phyloP scores from a whole-genome alignment of 1,140 invertebrate genomes.

The Heliconius himera region DNA sequence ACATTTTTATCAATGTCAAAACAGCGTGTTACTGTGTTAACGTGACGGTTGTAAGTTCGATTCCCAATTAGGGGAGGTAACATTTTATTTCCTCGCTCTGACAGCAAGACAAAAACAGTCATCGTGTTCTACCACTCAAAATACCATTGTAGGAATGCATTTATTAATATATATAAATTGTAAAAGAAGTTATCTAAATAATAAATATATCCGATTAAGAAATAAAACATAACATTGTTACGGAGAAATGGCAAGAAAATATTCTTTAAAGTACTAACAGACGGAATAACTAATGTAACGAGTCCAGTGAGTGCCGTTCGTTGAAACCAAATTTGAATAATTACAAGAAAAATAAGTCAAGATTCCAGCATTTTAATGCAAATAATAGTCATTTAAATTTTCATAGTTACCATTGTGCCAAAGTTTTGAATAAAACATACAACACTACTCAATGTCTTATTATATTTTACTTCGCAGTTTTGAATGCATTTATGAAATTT shows the following conservation, averaged over 20 bases:
- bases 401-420: slow-evolving; percentile 24
- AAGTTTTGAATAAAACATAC: slow-evolving; percentile 39
- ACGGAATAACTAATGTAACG: slow-evolving; percentile 10
- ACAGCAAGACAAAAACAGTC: too few relatives aligned
- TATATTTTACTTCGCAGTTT: not conserved
- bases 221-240: not conserved
- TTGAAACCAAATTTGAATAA: slow-evolving; percentile 32
- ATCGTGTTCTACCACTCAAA: too few relatives aligned
- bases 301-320: slow-evolving; percentile 15
- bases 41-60: too few relatives aligned
- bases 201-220: too few relatives aligned
- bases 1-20: too few relatives aligned
- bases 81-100: too few relatives aligned
- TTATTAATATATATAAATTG: too few relatives aligned
- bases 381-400: slow-evolving; percentile 34
- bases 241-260: not conserved
- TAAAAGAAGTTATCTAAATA: too few relatives aligned
- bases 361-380: slow-evolving; percentile 32
- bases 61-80: too few relatives aligned
- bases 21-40: too few relatives aligned
- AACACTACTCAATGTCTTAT: not conserved
- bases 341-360: slow-evolving; percentile 26
- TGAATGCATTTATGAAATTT: not conserved
- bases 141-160: too few relatives aligned
- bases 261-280: not conserved